phyloP scores from a whole-genome alignment of 2,888 invertebrate genomes.

The Cantharis rufa region DNA sequence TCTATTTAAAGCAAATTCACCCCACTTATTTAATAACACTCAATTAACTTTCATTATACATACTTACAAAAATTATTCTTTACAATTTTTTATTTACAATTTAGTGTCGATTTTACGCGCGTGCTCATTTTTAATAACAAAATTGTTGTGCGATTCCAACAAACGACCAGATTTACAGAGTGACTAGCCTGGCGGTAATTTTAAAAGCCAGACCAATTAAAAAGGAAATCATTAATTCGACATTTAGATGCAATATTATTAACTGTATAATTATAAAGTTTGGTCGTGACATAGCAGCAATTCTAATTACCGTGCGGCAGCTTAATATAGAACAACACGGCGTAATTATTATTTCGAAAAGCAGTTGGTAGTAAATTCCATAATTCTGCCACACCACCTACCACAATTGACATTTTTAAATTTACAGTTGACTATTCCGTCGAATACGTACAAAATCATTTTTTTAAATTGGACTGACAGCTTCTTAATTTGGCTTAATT shows the following conservation, averaged over 20 bases:
- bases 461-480: constrained; percentile 34
- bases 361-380: neutral
- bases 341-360: constrained; percentile 30
- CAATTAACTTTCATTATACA: constrained; percentile 4
- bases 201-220: neutral
- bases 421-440: neutral
- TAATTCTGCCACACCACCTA: neutral
- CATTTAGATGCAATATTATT: constrained; percentile 23
- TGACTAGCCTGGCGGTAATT: neutral
- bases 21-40: constrained; percentile 5
- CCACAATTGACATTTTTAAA: neutral
- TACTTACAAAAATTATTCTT: neutral
- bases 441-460: neutral
- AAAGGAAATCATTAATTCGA: constrained; percentile 13
- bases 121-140: neutral
- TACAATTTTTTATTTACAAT: neutral
- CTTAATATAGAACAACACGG: constrained; percentile 27
- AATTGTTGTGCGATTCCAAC: too few relatives aligned
- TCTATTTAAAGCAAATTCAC: constrained; percentile 4
- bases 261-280: constrained; percentile 29
- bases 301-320: constrained; percentile 38
- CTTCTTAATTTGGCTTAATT: constrained; percentile 34
- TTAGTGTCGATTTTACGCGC: neutral
- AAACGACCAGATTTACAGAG: neutral
- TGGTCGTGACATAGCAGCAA: constrained; percentile 36